Conservation (phyloP, 2,888 invertebrate genomes). For the Agapostemon virescens region DNA sequence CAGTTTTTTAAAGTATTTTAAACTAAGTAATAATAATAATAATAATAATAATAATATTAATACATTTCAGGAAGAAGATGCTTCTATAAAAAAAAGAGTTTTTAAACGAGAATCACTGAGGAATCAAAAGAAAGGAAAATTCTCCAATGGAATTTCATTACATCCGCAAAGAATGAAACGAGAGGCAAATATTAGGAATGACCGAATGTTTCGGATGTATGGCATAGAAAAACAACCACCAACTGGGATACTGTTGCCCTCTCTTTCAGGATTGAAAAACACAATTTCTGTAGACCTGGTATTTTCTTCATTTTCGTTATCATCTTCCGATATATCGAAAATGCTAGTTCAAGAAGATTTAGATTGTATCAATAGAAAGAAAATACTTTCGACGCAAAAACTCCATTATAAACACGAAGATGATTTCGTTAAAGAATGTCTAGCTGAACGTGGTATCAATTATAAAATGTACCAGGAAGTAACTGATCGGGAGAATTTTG, state of each 20-base stretch:
- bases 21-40: background rate
- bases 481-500: conserved; percentile 77
- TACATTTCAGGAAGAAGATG: conserved; percentile 53
- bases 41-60: background rate
- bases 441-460: conserved; percentile 78
- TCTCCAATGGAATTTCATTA: conserved; percentile 26
- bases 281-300: conserved; percentile 84
- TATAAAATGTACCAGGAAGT: conserved; percentile 72
- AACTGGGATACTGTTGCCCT: conserved; percentile 75
- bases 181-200: conserved; percentile 28
- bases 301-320: conserved; percentile 89
- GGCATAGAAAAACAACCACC: conserved; percentile 77
- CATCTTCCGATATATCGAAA: conserved; percentile 83
- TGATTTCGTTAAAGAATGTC: conserved; percentile 78
- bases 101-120: conserved; percentile 68
- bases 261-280: conserved; percentile 79
- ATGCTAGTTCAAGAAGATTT: conserved; percentile 84
- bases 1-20: background rate
- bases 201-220: conserved; percentile 65
- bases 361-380: conserved; percentile 83
- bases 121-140: conserved; percentile 46
- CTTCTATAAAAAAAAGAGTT: conserved; percentile 63
- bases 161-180: conserved; percentile 43
- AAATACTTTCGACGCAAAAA: conserved; percentile 70
- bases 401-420: conserved; percentile 67